These are phyloP conservation scores for Heliconius charithonia DNA, from an alignment of 2,888 invertebrate species.

Conservation along the genomic window DNA sequence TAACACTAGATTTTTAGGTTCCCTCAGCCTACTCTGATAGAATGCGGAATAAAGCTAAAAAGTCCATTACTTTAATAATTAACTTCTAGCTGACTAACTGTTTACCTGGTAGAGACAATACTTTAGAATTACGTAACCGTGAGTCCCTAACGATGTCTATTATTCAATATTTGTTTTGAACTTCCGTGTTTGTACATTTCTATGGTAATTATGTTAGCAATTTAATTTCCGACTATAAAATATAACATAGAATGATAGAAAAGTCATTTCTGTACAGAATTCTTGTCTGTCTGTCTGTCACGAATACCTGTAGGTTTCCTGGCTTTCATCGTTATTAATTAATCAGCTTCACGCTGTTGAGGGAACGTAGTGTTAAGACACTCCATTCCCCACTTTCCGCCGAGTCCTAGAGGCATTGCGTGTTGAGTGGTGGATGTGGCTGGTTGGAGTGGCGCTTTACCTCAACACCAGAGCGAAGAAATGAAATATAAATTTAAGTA, in stretches of 20 bases:
- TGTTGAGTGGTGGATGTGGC: no score
- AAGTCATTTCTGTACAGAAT: no score
- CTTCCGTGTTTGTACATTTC: conserved; percentile 20
- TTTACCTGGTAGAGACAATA: conserved; percentile 25
- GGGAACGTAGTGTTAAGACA: no score
- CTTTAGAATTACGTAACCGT: conserved; percentile 16
- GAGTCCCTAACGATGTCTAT: conserved; percentile 16
- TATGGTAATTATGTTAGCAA: conserved; percentile 11
- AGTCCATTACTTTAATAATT: conserved; percentile 6
- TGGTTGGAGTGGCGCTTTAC: no score
- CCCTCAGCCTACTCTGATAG: no score
- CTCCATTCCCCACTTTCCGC: background rate
- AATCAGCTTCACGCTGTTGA: no score
- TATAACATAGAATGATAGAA: no score
- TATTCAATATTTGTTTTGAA: conserved; percentile 25
- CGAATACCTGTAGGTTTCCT: no score
- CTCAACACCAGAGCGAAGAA: background rate
- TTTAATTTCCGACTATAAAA: background rate
- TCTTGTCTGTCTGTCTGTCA: no score
- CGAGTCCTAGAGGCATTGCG: background rate
- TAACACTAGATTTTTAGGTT: no score
- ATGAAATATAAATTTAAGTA: background rate
- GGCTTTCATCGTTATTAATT: no score
- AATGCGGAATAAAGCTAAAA: no score
- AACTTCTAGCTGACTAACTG: conserved; percentile 24